Evolutionary conservation across 1,140 invertebrate genomes (phyloP).

Genomic region (Eubasilissa regina): DNA sequence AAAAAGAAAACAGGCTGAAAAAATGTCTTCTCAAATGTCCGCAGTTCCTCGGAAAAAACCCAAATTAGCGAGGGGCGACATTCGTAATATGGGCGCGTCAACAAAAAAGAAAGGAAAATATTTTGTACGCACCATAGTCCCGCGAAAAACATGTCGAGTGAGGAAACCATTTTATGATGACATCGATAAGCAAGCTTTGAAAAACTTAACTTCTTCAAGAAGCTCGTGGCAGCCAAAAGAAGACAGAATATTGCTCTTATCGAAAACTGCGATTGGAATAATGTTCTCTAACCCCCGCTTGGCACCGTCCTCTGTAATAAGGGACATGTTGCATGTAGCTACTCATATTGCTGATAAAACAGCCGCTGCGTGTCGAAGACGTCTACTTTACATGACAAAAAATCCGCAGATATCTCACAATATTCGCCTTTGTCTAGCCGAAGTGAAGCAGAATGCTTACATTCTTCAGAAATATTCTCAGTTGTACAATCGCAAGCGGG

Average conservation of each 20-base stretch:
- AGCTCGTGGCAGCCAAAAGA: slow-evolving; percentile 75
- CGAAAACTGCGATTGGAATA: slow-evolving; percentile 76
- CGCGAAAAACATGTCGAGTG: slow-evolving; percentile 1
- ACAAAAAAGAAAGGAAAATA: slow-evolving; percentile 40
- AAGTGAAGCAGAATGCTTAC: slow-evolving; percentile 20
- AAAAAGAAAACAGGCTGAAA: slow-evolving; percentile 36
- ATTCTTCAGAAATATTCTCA: slow-evolving; percentile 37
- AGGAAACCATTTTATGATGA: slow-evolving; percentile 72
- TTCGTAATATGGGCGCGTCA: neutral
- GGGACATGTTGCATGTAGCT: slow-evolving; percentile 58
- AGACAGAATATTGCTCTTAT: slow-evolving; percentile 77
- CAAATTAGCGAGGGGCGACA: slow-evolving; percentile 13
- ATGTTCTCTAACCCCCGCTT: slow-evolving; percentile 71
- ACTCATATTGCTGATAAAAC: slow-evolving; percentile 78
- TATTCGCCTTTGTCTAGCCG: slow-evolving; percentile 41
- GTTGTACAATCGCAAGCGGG: slow-evolving; percentile 12
- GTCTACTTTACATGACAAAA: slow-evolving; percentile 77
- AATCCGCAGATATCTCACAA: slow-evolving; percentile 35
- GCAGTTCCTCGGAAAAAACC: slow-evolving; percentile 34
- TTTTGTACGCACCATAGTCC: slow-evolving; percentile 36
- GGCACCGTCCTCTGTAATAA: slow-evolving; percentile 61
- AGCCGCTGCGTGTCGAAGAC: slow-evolving; percentile 76
- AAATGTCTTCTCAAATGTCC: neutral
- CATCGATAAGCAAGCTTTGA: slow-evolving; percentile 76
- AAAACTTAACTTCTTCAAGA: slow-evolving; percentile 74